Percentiles rank a stretch among this genome's conserved stretches.
Conservation (phyloP, 2,888 invertebrate species). For the Andrena minutula region DNA sequence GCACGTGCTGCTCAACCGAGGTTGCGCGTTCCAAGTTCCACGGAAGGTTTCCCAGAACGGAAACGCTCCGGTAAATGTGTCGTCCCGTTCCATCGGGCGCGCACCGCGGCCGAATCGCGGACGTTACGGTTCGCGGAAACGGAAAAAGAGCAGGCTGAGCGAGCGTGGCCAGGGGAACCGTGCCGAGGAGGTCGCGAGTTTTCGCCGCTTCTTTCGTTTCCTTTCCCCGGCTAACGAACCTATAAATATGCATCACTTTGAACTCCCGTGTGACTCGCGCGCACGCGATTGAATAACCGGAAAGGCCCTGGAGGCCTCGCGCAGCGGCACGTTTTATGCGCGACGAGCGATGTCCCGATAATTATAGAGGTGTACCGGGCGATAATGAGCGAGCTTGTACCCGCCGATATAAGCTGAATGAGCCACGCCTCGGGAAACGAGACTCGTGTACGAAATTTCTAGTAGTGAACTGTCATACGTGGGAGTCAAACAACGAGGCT, state of each 20-base stretch:
- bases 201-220: constrained; percentile 66
- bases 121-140: constrained; percentile 41
- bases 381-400: constrained; percentile 60
- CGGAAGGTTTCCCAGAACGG: constrained; percentile 30
- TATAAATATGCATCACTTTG: constrained; percentile 78
- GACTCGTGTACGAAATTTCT: constrained; percentile 13
- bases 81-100: constrained; percentile 39
- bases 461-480: background rate
- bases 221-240: constrained; percentile 72
- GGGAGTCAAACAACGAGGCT: no score
- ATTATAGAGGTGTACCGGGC: constrained; percentile 57
- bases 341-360: constrained; percentile 60
- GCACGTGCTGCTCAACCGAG: constrained; percentile 13
- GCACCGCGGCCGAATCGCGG: constrained; percentile 26
- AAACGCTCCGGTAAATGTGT: constrained; percentile 25
- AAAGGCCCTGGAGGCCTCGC: constrained; percentile 57
- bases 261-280: constrained; percentile 69
- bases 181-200: constrained; percentile 32
- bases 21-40: background rate
- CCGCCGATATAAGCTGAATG: constrained; percentile 53
- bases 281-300: constrained; percentile 74
- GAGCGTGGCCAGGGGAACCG: background rate
- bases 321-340: constrained; percentile 42
- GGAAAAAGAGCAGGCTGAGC: constrained; percentile 24
- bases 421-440: constrained; percentile 18